Evolutionary conservation across 2,888 invertebrate species (phyloP).

Genomic region (Proisotoma minuta): DNA sequence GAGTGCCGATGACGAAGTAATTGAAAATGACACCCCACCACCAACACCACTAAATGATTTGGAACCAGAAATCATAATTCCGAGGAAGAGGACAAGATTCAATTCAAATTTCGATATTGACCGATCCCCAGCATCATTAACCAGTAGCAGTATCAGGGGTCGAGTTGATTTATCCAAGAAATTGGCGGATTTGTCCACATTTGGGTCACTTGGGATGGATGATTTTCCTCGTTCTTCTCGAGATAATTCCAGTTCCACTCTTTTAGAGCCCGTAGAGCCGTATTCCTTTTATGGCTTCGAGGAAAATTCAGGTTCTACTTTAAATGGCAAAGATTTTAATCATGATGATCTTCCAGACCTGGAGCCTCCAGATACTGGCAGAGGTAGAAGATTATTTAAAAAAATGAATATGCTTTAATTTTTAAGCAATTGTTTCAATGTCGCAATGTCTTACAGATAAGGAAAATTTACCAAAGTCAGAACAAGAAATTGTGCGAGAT

Average conservation of each 20-base stretch:
- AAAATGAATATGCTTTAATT: not conserved
- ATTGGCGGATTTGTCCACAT: too few species aligned
- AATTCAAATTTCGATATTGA: not conserved
- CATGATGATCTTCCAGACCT: not conserved
- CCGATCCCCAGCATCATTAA: not conserved
- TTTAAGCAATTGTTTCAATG: too few species aligned
- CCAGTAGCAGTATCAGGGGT: not conserved
- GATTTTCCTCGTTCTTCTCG: not conserved
- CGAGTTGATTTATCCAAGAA: not conserved
- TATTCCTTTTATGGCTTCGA: not conserved
- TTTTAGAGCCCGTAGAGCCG: not conserved
- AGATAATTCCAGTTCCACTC: not conserved
- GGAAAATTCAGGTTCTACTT: not conserved
- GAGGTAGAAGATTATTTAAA: not conserved
- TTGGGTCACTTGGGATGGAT: not conserved
- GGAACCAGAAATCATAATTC: not conserved
- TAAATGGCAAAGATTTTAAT: not conserved
- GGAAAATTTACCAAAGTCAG: conserved; percentile 19
- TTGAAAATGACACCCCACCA: conserved; percentile 21
- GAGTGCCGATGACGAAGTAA: conserved; percentile 9
- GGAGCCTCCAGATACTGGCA: not conserved
- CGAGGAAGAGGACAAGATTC: not conserved
- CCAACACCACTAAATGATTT: conserved; percentile 1
- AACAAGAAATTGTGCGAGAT: conserved; percentile 17
- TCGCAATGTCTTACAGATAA: conserved; percentile 16